Evolutionary conservation across 2,113 vertebrate genomes (phyloP).

Genomic region (Syngnathus scovelli): DNA sequence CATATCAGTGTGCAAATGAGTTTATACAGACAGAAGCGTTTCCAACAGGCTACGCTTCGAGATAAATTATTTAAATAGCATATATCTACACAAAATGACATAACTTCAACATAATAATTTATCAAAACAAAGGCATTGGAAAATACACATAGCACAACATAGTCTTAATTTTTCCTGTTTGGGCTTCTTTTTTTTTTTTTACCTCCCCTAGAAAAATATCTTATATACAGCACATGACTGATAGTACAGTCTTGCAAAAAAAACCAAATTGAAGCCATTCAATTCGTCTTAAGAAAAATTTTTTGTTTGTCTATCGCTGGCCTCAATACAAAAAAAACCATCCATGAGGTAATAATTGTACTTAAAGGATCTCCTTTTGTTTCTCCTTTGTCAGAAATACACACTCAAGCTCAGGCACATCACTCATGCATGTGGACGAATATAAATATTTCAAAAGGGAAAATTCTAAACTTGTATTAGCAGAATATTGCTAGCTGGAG

Average conservation of each 20-base stretch:
- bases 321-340: conserved; percentile 83
- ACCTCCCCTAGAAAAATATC: conserved; percentile 76
- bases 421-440: conserved; percentile 41
- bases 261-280: conserved; percentile 72
- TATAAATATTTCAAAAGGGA: not conserved
- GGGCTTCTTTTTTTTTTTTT: conserved; percentile 62
- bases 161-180: conserved; percentile 72
- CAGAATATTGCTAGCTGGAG: not conserved
- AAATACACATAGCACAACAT: conserved; percentile 79
- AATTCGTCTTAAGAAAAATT: conserved; percentile 71
- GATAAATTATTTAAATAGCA: conserved; percentile 99
- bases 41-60: conserved; percentile 88
- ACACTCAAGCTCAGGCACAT: conserved; percentile 63
- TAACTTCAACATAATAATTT: conserved; percentile 91
- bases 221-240: conserved; percentile 87
- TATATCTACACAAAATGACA: conserved; percentile 92
- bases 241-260: conserved; percentile 81
- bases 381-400: conserved; percentile 69
- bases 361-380: conserved; percentile 77
- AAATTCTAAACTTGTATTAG: not conserved
- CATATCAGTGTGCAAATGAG: conserved; percentile 94
- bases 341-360: conserved; percentile 99
- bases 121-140: conserved; percentile 79
- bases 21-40: conserved; percentile 98
- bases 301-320: conserved; percentile 67